Base-by-base conservation (phyloP, 2,888 invertebrate species). In the Eupithecia tripunctaria region DNA sequence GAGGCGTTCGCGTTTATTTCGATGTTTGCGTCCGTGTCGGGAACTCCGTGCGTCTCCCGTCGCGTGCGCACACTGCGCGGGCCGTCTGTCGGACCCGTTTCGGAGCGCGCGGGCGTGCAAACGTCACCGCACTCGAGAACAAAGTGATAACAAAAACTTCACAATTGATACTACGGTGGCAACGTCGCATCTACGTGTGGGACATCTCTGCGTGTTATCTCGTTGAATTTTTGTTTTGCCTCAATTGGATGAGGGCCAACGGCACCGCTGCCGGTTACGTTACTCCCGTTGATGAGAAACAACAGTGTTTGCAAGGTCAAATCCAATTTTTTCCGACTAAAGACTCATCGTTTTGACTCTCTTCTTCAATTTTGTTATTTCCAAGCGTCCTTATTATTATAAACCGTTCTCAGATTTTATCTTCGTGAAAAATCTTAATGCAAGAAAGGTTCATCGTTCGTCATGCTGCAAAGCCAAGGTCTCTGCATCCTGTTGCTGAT, bases 61-160 rank as follows among this genome's bases (percentile, higher is more conserved):
- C 86, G 88, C 89, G 89, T 85, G 85, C 85, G 88, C 85, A 81
- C 81, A 88, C 86, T 88, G 88, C 85, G 79, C 78, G 77, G 69
- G 70, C 65, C 75, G 75, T 74, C 75, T 75, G 80, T 78, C 74
- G 83, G 72, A 85, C 86, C 85, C 82, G 88, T 82, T 86, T 88
- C 82, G 87, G 87, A 81, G 88, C 82, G 87, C 85, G 88, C 85
- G 86, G 85, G 86, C 87, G 88, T 88, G 86, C 86, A 84, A 85
- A 82, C 92, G 88, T 89, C 90, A 87, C 78, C 78, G 76, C 79
- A 74, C 78, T 71, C 86, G 85, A 88, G 88, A 86, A 88, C 92
- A 87, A 86, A 92, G 88, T 93, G 93, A 93, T 93, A 93, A 92
- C 90, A 89, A 90, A 89, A 89, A 88, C 87, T 84, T 83, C 82